Percentiles rank a stretch among this genome's conserved stretches.
Evolutionary conservation across 1,140 invertebrate species (phyloP).

Genomic region (Drosophila mayri): DNA sequence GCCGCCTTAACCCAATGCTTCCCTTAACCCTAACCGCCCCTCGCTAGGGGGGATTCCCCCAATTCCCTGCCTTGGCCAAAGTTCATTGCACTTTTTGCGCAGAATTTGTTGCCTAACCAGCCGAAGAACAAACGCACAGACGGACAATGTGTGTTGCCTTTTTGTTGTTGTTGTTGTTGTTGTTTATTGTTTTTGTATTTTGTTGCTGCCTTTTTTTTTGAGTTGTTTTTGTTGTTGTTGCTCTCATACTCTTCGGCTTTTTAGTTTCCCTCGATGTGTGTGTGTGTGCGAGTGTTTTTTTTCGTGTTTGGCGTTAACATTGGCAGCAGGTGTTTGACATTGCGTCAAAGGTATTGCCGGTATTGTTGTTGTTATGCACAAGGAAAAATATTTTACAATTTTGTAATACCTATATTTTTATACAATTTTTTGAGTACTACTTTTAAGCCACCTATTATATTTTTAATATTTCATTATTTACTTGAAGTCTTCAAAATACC

Average conservation of each 20-base stretch:
- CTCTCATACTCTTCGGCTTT: slow-evolving; percentile 69
- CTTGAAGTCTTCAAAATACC: no score
- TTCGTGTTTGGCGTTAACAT: slow-evolving; percentile 82
- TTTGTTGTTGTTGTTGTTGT: slow-evolving; percentile 14
- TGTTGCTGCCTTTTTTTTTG: slow-evolving; percentile 26
- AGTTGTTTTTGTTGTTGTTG: slow-evolving; percentile 49
- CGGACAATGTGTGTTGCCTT: slow-evolving; percentile 56
- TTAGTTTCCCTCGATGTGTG: slow-evolving; percentile 43
- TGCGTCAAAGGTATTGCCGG: slow-evolving; percentile 79
- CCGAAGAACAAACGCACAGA: slow-evolving; percentile 78
- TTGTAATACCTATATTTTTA: no score
- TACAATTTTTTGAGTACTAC: not conserved
- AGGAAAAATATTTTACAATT: no score
- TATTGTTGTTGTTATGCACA: slow-evolving; percentile 33
- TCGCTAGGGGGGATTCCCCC: slow-evolving; percentile 30
- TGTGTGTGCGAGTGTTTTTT: slow-evolving; percentile 62
- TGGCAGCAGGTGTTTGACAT: slow-evolving; percentile 83
- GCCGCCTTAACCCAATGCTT: slow-evolving; percentile 15
- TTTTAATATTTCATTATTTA: no score
- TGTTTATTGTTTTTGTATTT: slow-evolving; percentile 25
- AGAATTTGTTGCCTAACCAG: slow-evolving; percentile 82
- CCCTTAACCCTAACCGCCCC: slow-evolving; percentile 12
- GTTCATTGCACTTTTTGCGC: slow-evolving; percentile 81
- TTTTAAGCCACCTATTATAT: no score
- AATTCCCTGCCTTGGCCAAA: slow-evolving; percentile 59